Evolutionary conservation across 1,140 invertebrate genomes (phyloP), one percentile per base, ranked within the genome.

Genomic region (Drosophila bifasciata): DNA sequence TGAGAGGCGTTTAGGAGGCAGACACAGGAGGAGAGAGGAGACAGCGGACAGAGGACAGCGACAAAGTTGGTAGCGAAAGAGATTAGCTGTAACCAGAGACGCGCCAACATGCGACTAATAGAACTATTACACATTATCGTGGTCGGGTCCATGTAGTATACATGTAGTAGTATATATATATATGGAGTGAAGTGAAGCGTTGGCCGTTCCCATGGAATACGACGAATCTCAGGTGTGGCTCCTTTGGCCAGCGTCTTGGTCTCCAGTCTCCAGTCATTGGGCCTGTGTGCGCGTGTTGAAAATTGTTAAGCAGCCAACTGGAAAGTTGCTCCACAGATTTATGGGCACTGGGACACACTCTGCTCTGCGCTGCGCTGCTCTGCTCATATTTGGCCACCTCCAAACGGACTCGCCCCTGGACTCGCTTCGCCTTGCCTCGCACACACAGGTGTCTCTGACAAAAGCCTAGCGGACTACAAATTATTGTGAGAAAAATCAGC

Each of bases 401-500:
- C 41, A 19, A 32, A 15, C 32, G 44, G 9, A 43, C 61, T 55
- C n/a, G n/a, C 15, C 45, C 41, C 36, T n/a, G 49, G 32, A 67
- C 15, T 2, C 9, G 11, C 16, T 46, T 1, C 15, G 40, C 64
- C 50, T 16, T n/a, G n/a, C n/a, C n/a, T n/a, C n/a, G 45, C 57
- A 48, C 46, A 46, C 61, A 76, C 81, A 86, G 81, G 81, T 86
- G 83, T 86, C 81, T 85, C 60, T 60, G 61, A 57, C 58, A 83
- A 69, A 69, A 81, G 71, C 79, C 80, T 75, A 86, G 64, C 77
- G 64, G 69, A 61, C 83, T 81, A 86, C 83, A 86, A 86, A 88
- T 88, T 86, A 86, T 86, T 86, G 81, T 86, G 81, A 81, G 81
- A 86, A 86, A 84, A 86, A 86, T 86, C 81, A 84, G 79, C 81